phyloP scores from a whole-genome alignment of 1,140 invertebrate species.

The Diplogasteroides magnus region DNA sequence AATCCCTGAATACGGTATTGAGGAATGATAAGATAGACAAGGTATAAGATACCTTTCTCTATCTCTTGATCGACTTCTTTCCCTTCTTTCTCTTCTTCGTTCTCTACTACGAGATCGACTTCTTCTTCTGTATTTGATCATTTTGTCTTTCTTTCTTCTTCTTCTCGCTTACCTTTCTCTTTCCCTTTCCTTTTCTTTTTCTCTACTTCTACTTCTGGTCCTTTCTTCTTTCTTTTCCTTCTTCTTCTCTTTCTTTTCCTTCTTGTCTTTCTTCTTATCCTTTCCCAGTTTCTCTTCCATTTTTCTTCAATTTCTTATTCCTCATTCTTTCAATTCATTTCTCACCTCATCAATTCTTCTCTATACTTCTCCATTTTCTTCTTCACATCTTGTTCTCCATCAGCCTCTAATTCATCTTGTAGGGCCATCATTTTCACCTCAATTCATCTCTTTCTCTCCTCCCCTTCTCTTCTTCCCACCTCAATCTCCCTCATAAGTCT shows the following conservation, averaged over 20 bases:
- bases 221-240: slow-evolving; percentile 24
- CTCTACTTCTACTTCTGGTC: background rate
- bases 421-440: slow-evolving; percentile 48
- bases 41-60: slow-evolving; percentile 5
- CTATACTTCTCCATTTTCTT: slow-evolving; percentile 11
- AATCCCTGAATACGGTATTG: background rate
- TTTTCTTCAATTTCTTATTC: slow-evolving; percentile 11
- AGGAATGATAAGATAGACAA: no score
- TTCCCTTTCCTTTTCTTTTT: background rate
- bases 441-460: background rate
- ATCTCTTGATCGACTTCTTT: slow-evolving; percentile 2
- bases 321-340: background rate
- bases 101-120: background rate
- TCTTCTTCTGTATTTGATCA: background rate
- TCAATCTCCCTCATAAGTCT: slow-evolving; percentile 49
- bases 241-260: slow-evolving; percentile 11
- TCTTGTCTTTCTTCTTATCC: slow-evolving; percentile 14
- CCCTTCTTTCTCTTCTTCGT: slow-evolving; percentile 7
- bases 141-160: slow-evolving; percentile 1
- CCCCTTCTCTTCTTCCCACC: slow-evolving; percentile 16
- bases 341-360: background rate
- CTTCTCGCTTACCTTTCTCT: background rate
- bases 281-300: slow-evolving; percentile 6
- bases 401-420: slow-evolving; percentile 49
- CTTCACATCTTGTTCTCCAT: slow-evolving; percentile 21